Evolutionary conservation across 2,888 invertebrate genomes (phyloP).

Genomic region (Litoditis marina): DNA sequence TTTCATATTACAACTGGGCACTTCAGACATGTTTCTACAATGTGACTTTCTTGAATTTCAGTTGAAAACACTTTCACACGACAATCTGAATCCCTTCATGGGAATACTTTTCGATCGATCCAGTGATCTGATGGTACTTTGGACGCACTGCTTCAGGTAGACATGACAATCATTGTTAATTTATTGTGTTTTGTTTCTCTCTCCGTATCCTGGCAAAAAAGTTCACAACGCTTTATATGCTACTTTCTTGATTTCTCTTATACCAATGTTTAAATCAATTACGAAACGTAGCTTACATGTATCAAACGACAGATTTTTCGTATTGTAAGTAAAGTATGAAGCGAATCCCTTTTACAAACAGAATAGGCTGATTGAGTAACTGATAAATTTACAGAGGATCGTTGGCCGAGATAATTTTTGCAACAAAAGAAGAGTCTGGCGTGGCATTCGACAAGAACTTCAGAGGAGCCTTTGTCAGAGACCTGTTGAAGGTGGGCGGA

Average conservation of each 20-base stretch:
- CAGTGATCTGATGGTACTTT: slow-evolving; percentile 42
- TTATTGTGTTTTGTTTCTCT: too few relatives aligned
- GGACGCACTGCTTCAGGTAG: slow-evolving; percentile 37
- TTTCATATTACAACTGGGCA: too few relatives aligned
- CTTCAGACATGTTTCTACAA: neutral
- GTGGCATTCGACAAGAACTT: slow-evolving; percentile 36
- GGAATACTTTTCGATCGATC: slow-evolving; percentile 49
- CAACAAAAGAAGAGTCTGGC: slow-evolving; percentile 19
- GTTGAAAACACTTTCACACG: slow-evolving; percentile 54
- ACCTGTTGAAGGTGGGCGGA: slow-evolving; percentile 51
- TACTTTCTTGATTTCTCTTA: neutral
- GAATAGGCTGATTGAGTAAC: too few relatives aligned
- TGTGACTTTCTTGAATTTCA: slow-evolving; percentile 20
- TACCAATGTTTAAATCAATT: too few relatives aligned
- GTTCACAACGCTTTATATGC: too few relatives aligned
- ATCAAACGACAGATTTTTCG: too few relatives aligned
- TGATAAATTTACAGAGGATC: slow-evolving; percentile 48
- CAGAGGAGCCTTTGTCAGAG: slow-evolving; percentile 55
- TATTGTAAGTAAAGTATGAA: too few relatives aligned
- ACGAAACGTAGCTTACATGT: too few relatives aligned
- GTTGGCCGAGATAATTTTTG: slow-evolving; percentile 44
- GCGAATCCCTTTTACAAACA: too few relatives aligned
- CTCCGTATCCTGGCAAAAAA: too few relatives aligned
- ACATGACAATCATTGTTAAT: neutral
- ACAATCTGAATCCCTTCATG: slow-evolving; percentile 56